phyloP scores from a whole-genome alignment of 2,888 invertebrate species.

The Eledona agricola region DNA sequence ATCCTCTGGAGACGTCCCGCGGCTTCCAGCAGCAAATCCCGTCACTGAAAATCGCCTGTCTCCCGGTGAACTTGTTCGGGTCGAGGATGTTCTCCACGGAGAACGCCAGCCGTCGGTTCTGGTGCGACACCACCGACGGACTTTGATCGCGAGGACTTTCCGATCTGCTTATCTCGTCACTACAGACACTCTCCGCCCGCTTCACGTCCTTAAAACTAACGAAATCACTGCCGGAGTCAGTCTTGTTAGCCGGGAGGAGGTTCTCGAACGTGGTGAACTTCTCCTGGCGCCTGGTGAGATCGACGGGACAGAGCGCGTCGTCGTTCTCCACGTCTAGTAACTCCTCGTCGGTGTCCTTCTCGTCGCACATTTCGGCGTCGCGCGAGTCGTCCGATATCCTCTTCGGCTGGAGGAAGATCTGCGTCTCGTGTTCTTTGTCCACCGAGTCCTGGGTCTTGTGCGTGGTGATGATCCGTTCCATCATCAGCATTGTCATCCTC shows the following conservation, averaged over 20 bases:
- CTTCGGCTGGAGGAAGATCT: conserved; percentile 56
- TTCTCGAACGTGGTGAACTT: conserved; percentile 55
- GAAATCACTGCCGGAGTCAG: conserved; percentile 52
- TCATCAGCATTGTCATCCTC: conserved; percentile 66
- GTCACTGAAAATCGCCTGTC: conserved; percentile 62
- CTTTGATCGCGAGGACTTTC: conserved; percentile 57
- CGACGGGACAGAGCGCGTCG: conserved; percentile 61
- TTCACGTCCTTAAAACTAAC: conserved; percentile 53
- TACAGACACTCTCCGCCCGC: conserved; percentile 63
- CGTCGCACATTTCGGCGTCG: conserved; percentile 58
- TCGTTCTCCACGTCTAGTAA: conserved; percentile 60
- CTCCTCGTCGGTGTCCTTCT: conserved; percentile 54
- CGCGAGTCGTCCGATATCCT: conserved; percentile 59
- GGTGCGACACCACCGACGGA: conserved; percentile 65
- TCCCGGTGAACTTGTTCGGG: conserved; percentile 88
- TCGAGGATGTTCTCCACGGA: conserved; percentile 91
- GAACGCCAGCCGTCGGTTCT: conserved; percentile 75
- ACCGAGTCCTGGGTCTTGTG: conserved; percentile 45
- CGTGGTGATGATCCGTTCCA: conserved; percentile 60
- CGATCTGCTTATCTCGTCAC: conserved; percentile 61
- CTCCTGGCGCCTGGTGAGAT: conserved; percentile 60
- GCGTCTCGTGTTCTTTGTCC: conserved; percentile 51
- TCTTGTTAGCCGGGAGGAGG: conserved; percentile 49
- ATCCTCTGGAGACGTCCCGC: conserved; percentile 62
- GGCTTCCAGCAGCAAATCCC: conserved; percentile 65